Evolutionary conservation across 2,888 invertebrate genomes (phyloP), one percentile per base, ranked within the genome.

Genomic region (Eubasilissa splendida): DNA sequence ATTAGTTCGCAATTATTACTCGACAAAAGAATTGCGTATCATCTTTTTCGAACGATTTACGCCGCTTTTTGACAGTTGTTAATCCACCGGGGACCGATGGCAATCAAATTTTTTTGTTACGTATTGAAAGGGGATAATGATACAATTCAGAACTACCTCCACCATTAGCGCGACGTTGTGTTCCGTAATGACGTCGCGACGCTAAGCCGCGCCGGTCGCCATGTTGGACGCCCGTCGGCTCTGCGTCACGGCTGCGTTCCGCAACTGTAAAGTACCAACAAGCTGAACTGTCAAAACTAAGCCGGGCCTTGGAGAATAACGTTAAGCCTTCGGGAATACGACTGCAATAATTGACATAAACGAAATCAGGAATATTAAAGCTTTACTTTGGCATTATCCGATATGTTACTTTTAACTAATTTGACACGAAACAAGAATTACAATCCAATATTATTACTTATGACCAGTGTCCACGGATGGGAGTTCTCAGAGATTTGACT

Each of bases 201-300:
- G 52, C 53, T 70, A 70, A 70, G 54, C 70, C 68, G 1, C 2
- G 52, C 68, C 5, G 68, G 68, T 58, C 76, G 68, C 76, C 52
- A 53, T 77, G 58, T 70, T 70, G 59, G 50, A 12, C 70, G 50
- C 22, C 68, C 50, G 71, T 77, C 58, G 68, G 70, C 56, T 60
- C 60, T 77, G 52, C 60, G 77, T 77, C 71, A 77, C 60, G 60
- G 22, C 12, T 9, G 53, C 14, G 14, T 33, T 54, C 31, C 14
- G 10, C 22, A 70, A 70, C 68, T 10, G 3, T 14, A 66, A n/a
- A n/a, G 54, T 54, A 70, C 53, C 22, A 70, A 54, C 54, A 9
- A 22, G 8, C n/a, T 56, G 50, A 33, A 33, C 63, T 63, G 63
- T 5, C 42, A 42, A 42, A 42, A 42, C 42, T 5, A 42, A 42